These are phyloP conservation scores for sheep (Ovis aries) DNA, from an alignment of 2,113 vertebrate genomes.

Conservation along the genomic window DNA sequence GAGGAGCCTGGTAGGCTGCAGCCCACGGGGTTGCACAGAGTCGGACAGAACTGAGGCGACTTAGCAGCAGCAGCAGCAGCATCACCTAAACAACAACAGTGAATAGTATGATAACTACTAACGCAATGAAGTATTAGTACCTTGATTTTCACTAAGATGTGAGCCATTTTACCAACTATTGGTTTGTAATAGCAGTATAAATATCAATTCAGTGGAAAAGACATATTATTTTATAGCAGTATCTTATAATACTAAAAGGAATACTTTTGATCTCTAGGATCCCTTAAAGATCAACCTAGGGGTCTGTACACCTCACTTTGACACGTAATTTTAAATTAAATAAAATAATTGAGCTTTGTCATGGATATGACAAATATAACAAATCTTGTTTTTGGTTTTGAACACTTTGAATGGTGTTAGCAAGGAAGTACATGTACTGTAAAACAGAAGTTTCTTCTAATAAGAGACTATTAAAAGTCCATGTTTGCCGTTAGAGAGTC, in stretches of 20 bases:
- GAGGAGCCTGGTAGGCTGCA: background rate
- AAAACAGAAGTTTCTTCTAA: background rate
- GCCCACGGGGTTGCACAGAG: background rate
- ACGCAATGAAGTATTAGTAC: background rate
- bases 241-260: background rate
- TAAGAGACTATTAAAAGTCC: background rate
- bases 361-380: background rate
- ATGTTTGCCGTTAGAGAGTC: background rate
- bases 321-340: background rate
- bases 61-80: background rate
- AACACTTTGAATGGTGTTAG: background rate
- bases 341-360: background rate
- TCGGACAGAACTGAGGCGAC: background rate
- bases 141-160: background rate
- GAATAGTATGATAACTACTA: background rate
- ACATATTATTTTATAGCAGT: background rate
- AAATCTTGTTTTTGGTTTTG: background rate
- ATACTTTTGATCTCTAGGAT: background rate
- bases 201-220: background rate
- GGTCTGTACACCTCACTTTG: background rate
- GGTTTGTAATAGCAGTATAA: background rate
- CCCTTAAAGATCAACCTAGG: background rate
- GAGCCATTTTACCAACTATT: background rate
- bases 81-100: background rate
- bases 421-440: background rate